phyloP scores from a whole-genome alignment of 2,113 vertebrate genomes.

The Poecile atricapillus region DNA sequence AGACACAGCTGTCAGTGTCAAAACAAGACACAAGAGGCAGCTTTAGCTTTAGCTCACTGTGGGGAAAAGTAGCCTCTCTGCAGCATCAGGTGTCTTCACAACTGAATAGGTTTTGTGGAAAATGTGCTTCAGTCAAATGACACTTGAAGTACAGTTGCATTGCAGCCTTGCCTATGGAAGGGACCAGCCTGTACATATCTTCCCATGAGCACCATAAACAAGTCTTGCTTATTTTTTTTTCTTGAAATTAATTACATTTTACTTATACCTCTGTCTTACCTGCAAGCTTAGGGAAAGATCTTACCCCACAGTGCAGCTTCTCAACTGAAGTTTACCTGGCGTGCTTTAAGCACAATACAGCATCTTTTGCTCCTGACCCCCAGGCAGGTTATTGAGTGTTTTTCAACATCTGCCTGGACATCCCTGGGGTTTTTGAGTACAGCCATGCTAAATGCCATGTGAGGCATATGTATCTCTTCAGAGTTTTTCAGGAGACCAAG shows the following conservation, averaged over 20 bases:
- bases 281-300: background rate
- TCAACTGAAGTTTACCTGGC: background rate
- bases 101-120: background rate
- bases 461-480: background rate
- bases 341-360: background rate
- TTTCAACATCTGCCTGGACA: background rate
- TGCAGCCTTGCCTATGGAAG: background rate
- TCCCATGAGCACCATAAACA: background rate
- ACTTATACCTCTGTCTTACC: background rate
- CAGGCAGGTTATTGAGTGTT: background rate
- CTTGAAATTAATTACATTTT: background rate
- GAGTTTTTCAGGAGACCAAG: background rate
- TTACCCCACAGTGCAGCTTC: background rate
- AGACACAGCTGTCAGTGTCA: background rate
- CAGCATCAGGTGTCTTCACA: background rate
- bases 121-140: background rate
- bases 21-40: background rate
- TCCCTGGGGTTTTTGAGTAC: background rate
- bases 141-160: background rate
- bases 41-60: background rate
- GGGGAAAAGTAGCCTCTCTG: background rate
- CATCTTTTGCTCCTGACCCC: background rate
- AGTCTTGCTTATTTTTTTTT: background rate
- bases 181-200: background rate
- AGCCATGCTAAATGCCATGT: background rate